A percentile compares a stretch with the other conserved stretches of the same genome.
phyloP scores from a whole-genome alignment of 2,888 invertebrate species.

The Atherix ibis region DNA sequence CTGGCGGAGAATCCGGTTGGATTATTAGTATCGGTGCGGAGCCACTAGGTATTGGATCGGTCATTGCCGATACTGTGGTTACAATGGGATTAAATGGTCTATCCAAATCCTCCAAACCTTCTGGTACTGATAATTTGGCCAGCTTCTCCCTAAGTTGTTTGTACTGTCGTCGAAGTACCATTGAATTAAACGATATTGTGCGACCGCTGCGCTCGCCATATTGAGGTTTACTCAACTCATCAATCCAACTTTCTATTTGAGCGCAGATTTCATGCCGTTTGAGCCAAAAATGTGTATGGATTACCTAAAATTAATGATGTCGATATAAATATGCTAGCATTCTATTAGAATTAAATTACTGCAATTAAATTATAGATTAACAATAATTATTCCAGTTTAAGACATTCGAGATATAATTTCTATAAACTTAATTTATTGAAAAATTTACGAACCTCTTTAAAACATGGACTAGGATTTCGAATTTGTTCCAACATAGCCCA shows the following conservation, averaged over 20 bases:
- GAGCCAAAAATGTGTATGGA: slow-evolving; percentile 87
- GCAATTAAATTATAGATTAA: too few species aligned
- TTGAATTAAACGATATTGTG: slow-evolving; percentile 59
- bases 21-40: too few species aligned
- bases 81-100: slow-evolving; percentile 37
- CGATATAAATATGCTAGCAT: too few species aligned
- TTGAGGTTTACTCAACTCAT: slow-evolving; percentile 64
- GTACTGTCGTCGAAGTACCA: slow-evolving; percentile 63
- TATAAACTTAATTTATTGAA: too few species aligned
- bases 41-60: slow-evolving; percentile 4
- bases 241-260: slow-evolving; percentile 82
- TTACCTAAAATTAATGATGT: slow-evolving; percentile 42
- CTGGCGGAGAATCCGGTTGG: too few species aligned
- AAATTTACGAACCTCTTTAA: slow-evolving; percentile 52
- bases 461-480: slow-evolving; percentile 76
- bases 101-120: slow-evolving; percentile 54
- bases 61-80: slow-evolving; percentile 3
- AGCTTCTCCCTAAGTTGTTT: slow-evolving; percentile 74
- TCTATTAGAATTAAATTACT: too few species aligned
- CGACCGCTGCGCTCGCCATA: slow-evolving; percentile 62
- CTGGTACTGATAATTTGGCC: slow-evolving; percentile 63
- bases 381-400: too few species aligned
- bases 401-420: too few species aligned
- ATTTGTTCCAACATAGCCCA: slow-evolving; percentile 96
- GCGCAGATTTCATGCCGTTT: slow-evolving; percentile 79